Base-by-base conservation (phyloP, 2,888 invertebrate species). In the Acanthosepion pharaonis region DNA sequence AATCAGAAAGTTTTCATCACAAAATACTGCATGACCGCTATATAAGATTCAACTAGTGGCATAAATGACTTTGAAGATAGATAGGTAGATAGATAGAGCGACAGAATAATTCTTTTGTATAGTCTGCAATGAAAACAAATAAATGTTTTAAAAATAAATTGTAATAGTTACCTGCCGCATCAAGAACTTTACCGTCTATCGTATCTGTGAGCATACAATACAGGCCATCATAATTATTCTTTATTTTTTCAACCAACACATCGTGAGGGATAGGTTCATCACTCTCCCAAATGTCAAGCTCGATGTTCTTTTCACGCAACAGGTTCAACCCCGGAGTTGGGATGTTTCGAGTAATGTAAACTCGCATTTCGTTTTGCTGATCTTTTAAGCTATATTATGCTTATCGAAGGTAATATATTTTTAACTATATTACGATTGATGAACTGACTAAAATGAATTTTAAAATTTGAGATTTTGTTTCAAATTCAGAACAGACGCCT, bases 181-280 rank as follows among this genome's bases (percentile, higher is more conserved):
- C 98, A 59, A 99, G 97, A 0, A 99, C 97, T 95, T 98, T 98
- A 18, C 98, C 98, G 96, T 99, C 98, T 96, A 99, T 98, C 97
- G 98, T 98, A 96, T 99, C 99, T 0, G 98, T 98, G 8, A 99
- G 97, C 94, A 98, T 97, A 97, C 99, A 99, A 96, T 98, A 98
- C 15, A 99, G 97, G 0, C 98, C 99, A 96, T 98, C 98, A 64
- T 98, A 98, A 9, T 95, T 95, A 33, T 98, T 98, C 94, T 97
- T 97, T 6, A 99, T 98, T 95, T 98, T 98, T 96, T 98, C 98
- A 6, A 99, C 96, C 4, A 99, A 97, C 95, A 98, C 98, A 0
- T 98, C 98, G 94, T 98, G 98, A 0, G 96, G 96, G 91, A 97
- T 96, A 1, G 96, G 96, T 9, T 96, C 96, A n/a, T 96, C 96